phyloP scores from a whole-genome alignment of 2,888 invertebrate species.

The Cheilosia variabilis region DNA sequence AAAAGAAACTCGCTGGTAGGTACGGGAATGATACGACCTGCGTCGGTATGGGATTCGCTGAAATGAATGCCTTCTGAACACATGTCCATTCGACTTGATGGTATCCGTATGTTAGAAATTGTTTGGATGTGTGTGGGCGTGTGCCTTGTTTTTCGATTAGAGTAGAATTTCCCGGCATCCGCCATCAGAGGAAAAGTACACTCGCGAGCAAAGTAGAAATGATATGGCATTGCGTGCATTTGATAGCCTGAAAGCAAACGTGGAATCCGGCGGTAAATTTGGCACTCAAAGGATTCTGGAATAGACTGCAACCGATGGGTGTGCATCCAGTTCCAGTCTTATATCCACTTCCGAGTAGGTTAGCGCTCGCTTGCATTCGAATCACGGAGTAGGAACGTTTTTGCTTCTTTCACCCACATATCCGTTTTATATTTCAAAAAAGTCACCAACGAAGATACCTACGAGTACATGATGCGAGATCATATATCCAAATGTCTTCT shows the following conservation, averaged over 20 bases:
- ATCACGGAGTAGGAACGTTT: slow-evolving; percentile 51
- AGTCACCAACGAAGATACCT: too few species aligned
- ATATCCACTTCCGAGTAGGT: slow-evolving; percentile 35
- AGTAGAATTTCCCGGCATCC: slow-evolving; percentile 49
- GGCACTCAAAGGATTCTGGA: neutral
- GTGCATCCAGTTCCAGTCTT: slow-evolving; percentile 64
- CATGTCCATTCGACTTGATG: slow-evolving; percentile 60
- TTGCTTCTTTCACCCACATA: neutral
- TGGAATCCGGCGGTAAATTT: slow-evolving; percentile 25
- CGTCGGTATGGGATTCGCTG: slow-evolving; percentile 13
- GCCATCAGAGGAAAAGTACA: slow-evolving; percentile 20
- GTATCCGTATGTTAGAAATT: slow-evolving; percentile 9
- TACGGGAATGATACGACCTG: slow-evolving; percentile 3
- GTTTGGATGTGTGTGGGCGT: slow-evolving; percentile 3
- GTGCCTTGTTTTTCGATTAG: slow-evolving; percentile 64
- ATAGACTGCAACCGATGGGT: slow-evolving; percentile 48
- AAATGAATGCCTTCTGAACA: slow-evolving; percentile 57
- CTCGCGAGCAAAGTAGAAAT: slow-evolving; percentile 14
- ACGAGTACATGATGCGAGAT: too few species aligned
- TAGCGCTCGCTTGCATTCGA: slow-evolving; percentile 27
- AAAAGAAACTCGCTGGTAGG: slow-evolving; percentile 51
- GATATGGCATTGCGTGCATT: slow-evolving; percentile 57
- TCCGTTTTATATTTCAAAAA: neutral
- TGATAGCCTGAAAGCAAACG: slow-evolving; percentile 45
- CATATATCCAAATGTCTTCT: too few species aligned